Percentiles rank a stretch among this genome's conserved stretches.
Evolutionary conservation across 2,888 invertebrate species (phyloP).

Genomic region (Coenonympha arcania): DNA sequence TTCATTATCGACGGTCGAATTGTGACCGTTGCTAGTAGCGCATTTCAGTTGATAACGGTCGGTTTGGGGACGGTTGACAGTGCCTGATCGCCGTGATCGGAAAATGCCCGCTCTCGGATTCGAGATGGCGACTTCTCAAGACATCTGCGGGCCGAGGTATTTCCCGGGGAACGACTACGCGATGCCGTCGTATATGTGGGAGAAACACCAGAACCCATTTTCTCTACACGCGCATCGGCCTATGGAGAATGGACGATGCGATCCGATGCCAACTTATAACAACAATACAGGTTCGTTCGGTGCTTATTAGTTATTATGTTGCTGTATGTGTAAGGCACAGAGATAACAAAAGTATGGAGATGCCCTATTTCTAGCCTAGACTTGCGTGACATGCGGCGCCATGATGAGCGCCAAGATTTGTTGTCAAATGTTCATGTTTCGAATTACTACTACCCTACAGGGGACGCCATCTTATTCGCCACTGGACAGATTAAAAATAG

Average conservation of each 20-base stretch:
- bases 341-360: too few relatives aligned
- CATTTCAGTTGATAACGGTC: constrained; percentile 42
- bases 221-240: constrained; percentile 40
- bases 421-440: too few relatives aligned
- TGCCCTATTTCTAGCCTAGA: too few relatives aligned
- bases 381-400: too few relatives aligned
- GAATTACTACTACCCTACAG: too few relatives aligned
- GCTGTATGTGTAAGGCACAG: background rate
- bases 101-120: constrained; percentile 65
- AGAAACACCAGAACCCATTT: constrained; percentile 47
- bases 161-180: constrained; percentile 45
- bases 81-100: constrained; percentile 28
- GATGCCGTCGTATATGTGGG: constrained; percentile 50
- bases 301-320: background rate
- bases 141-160: constrained; percentile 53
- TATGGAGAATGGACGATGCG: constrained; percentile 31
- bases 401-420: too few relatives aligned
- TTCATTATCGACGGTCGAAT: constrained; percentile 33
- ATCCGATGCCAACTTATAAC: constrained; percentile 25
- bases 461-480: too few relatives aligned
- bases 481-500: too few relatives aligned
- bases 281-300: constrained; percentile 43
- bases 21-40: constrained; percentile 29
- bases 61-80: constrained; percentile 37
- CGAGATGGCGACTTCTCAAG: constrained; percentile 59